These are phyloP conservation scores for Isurus oxyrinchus DNA, from an alignment of 2,113 vertebrate genomes.

Conservation along the genomic window DNA sequence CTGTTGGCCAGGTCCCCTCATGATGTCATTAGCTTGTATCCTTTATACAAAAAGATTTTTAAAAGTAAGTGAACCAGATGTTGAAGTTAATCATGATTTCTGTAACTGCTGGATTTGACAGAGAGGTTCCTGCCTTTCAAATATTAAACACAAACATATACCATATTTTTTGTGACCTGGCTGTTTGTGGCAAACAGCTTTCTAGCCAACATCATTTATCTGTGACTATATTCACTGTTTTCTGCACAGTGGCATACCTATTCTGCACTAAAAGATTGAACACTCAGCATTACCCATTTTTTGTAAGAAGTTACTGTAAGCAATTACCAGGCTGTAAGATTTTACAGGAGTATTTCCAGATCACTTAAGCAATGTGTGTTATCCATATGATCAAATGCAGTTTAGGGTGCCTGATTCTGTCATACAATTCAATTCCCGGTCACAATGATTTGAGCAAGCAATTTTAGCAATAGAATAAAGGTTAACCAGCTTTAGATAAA, in stretches of 20 bases:
- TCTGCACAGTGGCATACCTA: background rate
- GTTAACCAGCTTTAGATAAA: slow-evolving; percentile 1
- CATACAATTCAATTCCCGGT: background rate
- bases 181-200: background rate
- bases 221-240: background rate
- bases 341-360: background rate
- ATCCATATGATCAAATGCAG: background rate
- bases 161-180: background rate
- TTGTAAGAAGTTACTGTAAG: background rate
- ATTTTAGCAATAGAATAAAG: background rate
- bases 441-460: background rate
- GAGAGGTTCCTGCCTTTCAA: background rate
- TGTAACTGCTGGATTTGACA: background rate
- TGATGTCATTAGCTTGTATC: background rate
- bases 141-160: background rate
- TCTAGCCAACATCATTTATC: background rate
- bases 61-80: background rate
- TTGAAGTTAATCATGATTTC: background rate
- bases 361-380: background rate
- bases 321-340: background rate
- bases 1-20: background rate
- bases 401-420: background rate
- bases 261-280: background rate
- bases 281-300: background rate
- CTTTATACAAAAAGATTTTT: background rate